Evolutionary conservation across 2,888 invertebrate genomes (phyloP).

Genomic region (Allacma fusca): DNA sequence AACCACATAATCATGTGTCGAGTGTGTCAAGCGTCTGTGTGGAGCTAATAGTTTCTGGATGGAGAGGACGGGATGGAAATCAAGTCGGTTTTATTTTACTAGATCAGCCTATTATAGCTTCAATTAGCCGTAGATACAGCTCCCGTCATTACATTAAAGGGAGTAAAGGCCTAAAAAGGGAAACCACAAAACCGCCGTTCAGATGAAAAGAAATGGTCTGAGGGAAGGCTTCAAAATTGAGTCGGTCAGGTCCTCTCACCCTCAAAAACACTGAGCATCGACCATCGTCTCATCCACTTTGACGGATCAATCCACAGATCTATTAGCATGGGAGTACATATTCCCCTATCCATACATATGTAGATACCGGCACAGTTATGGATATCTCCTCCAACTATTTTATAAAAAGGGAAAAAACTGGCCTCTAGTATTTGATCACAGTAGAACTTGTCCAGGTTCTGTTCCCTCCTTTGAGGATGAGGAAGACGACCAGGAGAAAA

Average conservation of each 20-base stretch:
- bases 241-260: conserved; percentile 5
- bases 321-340: too few species aligned
- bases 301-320: neutral
- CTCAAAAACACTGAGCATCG: conserved; percentile 1
- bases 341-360: too few species aligned
- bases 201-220: conserved; percentile 44
- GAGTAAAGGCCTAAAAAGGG: conserved; percentile 36
- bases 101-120: conserved; percentile 29
- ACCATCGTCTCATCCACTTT: neutral
- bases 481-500: neutral
- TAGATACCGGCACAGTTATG: too few species aligned
- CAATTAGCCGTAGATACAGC: conserved; percentile 36
- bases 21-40: conserved; percentile 2
- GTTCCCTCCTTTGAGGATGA: too few species aligned
- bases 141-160: conserved; percentile 28
- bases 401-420: too few species aligned
- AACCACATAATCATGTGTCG: conserved; percentile 13
- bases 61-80: neutral
- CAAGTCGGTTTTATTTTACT: conserved; percentile 11
- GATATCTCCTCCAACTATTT: too few species aligned
- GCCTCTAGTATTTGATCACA: too few species aligned
- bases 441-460: too few species aligned
- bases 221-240: neutral
- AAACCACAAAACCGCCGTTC: conserved; percentile 50
- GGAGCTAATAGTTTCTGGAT: neutral